Base-by-base conservation (phyloP, 64 coral and sea anemone species). In the Acropora tenuis region DNA sequence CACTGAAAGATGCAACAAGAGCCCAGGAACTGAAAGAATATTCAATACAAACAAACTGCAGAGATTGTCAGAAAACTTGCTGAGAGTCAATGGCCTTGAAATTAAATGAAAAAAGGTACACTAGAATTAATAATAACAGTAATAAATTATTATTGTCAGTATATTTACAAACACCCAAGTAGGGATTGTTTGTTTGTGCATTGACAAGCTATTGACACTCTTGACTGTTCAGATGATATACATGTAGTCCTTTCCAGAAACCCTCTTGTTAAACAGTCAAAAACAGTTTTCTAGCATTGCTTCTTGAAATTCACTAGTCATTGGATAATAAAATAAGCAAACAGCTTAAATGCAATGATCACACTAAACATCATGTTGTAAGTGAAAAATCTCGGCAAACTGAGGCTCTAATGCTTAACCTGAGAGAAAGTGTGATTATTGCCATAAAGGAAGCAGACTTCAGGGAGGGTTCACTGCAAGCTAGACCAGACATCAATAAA, bases 41-140 rank as follows among this genome's bases (percentile, higher is more conserved):
- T 99, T 99, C 11, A 99, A 75, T 71, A 96, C 79, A 75, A 96
- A 99, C 43, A 99, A 74, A 77, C 91, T 99, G 19, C 89, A 88
- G n/a, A 95, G 69, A 55, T 99, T 99, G 47, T 96, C 94, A 48
- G 94, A 96, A 50, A 94, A 88, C 18, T 93, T 89, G 59, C 94
- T 93, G 16, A 93, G 77, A 3, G 93, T 59, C n/a, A 95, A n/a
- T 10, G 94, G 90, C 65, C 97, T 99, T 68, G 63, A 95, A 95
- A 11, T 10, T 19, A 90, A 55, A 11, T 12, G 4, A 73, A 48
- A 61, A 41, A 67, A 40, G 30, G 30, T 30, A 30, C 30, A 30
- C 30, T 30, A 5, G 87, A 15, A 7, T 13, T 13, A 10, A 63
- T 63, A 13, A 1, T 12, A 63, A 63, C 13, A 11, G 0, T 30